A percentile compares a stretch with the other conserved stretches of the same genome.
phyloP scores from a whole-genome alignment of 2,113 vertebrate genomes.

The Sigmodon hispidus region DNA sequence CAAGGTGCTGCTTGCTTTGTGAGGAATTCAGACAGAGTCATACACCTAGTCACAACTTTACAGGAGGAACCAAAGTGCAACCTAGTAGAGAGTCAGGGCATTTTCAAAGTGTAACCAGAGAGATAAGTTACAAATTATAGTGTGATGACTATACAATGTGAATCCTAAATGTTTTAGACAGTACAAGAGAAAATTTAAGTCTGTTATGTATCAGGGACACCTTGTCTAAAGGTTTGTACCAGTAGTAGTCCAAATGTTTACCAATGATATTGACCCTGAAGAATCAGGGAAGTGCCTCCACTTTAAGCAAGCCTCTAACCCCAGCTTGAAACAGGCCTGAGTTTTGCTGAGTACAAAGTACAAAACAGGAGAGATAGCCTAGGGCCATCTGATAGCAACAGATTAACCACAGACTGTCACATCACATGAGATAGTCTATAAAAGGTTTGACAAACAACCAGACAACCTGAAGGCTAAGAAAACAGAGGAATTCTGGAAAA shows the following conservation, averaged over 20 bases:
- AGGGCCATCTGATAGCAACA: too few species aligned
- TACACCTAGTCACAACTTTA: neutral
- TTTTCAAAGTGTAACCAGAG: neutral
- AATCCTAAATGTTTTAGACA: neutral
- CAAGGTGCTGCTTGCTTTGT: neutral
- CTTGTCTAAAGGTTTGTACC: neutral
- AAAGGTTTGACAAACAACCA: too few species aligned
- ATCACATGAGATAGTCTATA: too few species aligned
- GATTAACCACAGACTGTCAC: too few species aligned
- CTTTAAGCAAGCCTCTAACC: too few species aligned
- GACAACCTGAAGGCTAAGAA: too few species aligned
- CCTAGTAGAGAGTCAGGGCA: neutral
- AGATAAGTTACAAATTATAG: neutral
- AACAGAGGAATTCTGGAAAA: too few species aligned
- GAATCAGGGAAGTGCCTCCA: too few species aligned
- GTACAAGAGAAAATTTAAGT: constrained; percentile 3
- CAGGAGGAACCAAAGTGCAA: neutral
- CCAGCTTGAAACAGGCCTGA: too few species aligned
- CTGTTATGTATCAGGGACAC: neutral
- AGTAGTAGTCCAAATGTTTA: neutral
- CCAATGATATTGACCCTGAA: neutral
- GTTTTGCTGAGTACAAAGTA: too few species aligned
- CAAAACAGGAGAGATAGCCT: too few species aligned
- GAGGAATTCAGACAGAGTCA: neutral
- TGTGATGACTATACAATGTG: neutral